These are phyloP conservation scores for Ophion costatus DNA, from an alignment of 2,888 invertebrate genomes.

Conservation along the genomic window DNA sequence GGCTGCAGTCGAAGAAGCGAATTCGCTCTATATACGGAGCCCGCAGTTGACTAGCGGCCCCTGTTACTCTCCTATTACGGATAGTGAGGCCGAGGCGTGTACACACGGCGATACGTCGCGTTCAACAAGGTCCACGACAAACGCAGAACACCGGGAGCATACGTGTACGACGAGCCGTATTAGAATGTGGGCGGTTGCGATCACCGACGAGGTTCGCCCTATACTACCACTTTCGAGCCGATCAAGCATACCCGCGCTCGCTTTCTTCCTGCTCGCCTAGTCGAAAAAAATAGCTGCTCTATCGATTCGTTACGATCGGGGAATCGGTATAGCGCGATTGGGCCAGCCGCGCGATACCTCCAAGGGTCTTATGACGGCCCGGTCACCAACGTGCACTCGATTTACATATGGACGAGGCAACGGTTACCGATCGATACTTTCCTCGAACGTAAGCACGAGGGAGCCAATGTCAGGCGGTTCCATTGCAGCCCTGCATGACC, in stretches of 20 bases:
- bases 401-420: slow-evolving; percentile 73
- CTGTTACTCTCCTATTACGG: slow-evolving; percentile 75
- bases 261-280: slow-evolving; percentile 76
- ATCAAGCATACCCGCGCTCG: background rate
- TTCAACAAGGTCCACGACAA: background rate
- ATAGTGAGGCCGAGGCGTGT: slow-evolving; percentile 53
- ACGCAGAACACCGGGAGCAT: background rate
- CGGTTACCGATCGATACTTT: background rate
- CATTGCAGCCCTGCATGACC: too few species aligned
- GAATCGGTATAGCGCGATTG: slow-evolving; percentile 49
- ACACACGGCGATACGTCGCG: slow-evolving; percentile 34
- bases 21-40: background rate
- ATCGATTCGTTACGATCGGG: slow-evolving; percentile 78
- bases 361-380: slow-evolving; percentile 71
- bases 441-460: too few species aligned
- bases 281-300: slow-evolving; percentile 76
- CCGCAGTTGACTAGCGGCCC: slow-evolving; percentile 40
- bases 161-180: slow-evolving; percentile 11
- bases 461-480: background rate
- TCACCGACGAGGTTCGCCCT: slow-evolving; percentile 29
- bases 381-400: slow-evolving; percentile 72
- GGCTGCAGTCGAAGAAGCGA: background rate
- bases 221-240: slow-evolving; percentile 38
- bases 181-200: slow-evolving; percentile 37
- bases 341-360: slow-evolving; percentile 67